Base-by-base conservation (phyloP, 2,113 vertebrate genomes). In the Regulus satrapa region DNA sequence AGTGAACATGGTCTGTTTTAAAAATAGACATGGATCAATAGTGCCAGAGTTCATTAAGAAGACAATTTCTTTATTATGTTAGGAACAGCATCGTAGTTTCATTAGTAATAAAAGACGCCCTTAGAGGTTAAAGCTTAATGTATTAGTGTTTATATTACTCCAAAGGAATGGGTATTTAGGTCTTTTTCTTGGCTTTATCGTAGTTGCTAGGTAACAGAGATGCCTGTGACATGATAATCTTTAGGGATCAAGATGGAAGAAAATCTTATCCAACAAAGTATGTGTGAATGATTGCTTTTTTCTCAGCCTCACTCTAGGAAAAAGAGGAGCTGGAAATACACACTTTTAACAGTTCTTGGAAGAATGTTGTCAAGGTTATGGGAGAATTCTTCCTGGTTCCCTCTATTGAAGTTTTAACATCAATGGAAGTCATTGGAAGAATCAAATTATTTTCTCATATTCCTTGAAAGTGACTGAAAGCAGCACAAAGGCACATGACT, bases 161-260 rank as follows among this genome's bases (percentile, higher is more conserved):
- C 5, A 36, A 92, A 93, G 51, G 62, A 93, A 78, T 59, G 84
- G 54, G 84, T 93, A 92, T 87, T 96, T 88, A 87, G 89, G 46
- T 29, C 6, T 87, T 88, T 85, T 61, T 76, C 77, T 85, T 77
- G 55, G 58, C 34, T 84, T 93, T 94, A 69, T 81, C 45, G 10
- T 59, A 29, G 92, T 96, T 96, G 90, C 96, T 94, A 97, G 73
- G 96, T 78, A 90, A 97, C 93, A 81, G 82, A 77, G 54, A 85
- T 87, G 69, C 34, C 49, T 94, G 58, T 79, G 95, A 91, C 88
- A 86, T 45, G 56, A 55, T 87, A 93, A 96, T 94, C 80, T 94
- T 91, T 85, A 85, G 85, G 51, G 74, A 87, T 84, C 5, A 1
- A 95, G 77, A 85, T 62, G 62, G 76, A 92, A 85, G 77, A 94